A percentile compares a stretch with the other conserved stretches of the same genome.
Evolutionary conservation across 2,888 invertebrate genomes (phyloP).

Genomic region (Harpalus rufipes): DNA sequence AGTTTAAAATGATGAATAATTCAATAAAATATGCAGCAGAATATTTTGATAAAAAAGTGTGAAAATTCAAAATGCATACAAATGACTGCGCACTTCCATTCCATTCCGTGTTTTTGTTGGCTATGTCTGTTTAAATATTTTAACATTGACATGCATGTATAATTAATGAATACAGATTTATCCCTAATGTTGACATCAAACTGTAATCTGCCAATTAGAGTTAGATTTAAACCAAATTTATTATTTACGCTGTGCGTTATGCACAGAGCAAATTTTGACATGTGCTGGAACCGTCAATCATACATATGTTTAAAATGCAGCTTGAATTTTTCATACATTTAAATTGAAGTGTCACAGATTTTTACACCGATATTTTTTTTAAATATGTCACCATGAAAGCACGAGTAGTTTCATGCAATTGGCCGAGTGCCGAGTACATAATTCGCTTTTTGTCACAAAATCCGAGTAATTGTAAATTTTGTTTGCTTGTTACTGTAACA

Average conservation of each 20-base stretch:
- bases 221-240: constrained; percentile 51
- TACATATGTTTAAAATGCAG: background rate
- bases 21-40: constrained; percentile 23
- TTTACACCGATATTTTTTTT: background rate
- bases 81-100: constrained; percentile 19
- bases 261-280: constrained; percentile 11
- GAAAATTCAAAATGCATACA: constrained; percentile 32
- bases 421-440: too few species aligned
- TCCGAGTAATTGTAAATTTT: too few species aligned
- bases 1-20: background rate
- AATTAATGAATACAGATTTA: constrained; percentile 46
- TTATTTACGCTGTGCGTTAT: constrained; percentile 31
- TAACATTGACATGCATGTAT: constrained; percentile 43
- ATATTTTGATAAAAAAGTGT: constrained; percentile 32
- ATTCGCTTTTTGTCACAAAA: too few species aligned
- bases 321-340: background rate
- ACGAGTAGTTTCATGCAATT: too few species aligned
- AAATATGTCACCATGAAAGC: background rate
- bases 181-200: constrained; percentile 49
- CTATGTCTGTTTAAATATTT: constrained; percentile 36
- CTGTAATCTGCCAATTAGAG: constrained; percentile 58
- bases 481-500: too few species aligned
- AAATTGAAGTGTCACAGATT: background rate
- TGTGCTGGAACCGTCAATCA: background rate
- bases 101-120: constrained; percentile 15